Percentiles rank a stretch among this genome's conserved stretches.
phyloP scores from a whole-genome alignment of 2,888 invertebrate species.

The Latheticus oryzae region DNA sequence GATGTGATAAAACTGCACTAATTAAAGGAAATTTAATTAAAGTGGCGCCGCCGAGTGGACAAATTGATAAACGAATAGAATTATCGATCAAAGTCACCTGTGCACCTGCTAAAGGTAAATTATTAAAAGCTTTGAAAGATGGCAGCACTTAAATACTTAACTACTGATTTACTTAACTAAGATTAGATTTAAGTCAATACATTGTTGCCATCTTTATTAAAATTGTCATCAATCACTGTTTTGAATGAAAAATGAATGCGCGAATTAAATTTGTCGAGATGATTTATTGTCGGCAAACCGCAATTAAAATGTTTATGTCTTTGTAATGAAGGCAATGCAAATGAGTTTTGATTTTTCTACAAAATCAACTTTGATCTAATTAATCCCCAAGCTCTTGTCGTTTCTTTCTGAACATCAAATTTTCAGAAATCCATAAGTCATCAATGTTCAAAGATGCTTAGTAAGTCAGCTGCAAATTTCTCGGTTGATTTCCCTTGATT shows the following conservation, averaged over 20 bases:
- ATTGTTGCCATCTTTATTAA: too few relatives aligned
- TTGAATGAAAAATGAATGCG: too few relatives aligned
- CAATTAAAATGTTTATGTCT: not conserved
- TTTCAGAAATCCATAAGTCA: constrained; percentile 64
- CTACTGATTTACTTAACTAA: not conserved
- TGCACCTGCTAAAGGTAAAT: constrained; percentile 12
- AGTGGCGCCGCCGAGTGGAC: constrained; percentile 18
- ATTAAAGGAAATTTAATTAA: too few relatives aligned
- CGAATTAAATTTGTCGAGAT: not conserved
- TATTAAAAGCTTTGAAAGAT: not conserved
- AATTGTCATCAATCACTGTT: constrained; percentile 2
- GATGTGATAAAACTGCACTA: too few relatives aligned
- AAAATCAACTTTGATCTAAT: too few relatives aligned
- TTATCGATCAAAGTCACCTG: constrained; percentile 12
- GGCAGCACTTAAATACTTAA: not conserved
- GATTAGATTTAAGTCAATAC: too few relatives aligned
- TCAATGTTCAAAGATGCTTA: constrained; percentile 64
- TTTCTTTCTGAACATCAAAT: too few relatives aligned
- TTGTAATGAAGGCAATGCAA: too few relatives aligned
- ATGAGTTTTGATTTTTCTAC: too few relatives aligned
- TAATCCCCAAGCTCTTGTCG: too few relatives aligned
- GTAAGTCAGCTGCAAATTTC: constrained; percentile 63
- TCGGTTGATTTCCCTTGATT: constrained; percentile 58
- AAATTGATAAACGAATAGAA: not conserved
- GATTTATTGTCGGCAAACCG: not conserved